phyloP scores from a whole-genome alignment of 2,797 vertebrate species.

The Pogoniulus pusillus region DNA sequence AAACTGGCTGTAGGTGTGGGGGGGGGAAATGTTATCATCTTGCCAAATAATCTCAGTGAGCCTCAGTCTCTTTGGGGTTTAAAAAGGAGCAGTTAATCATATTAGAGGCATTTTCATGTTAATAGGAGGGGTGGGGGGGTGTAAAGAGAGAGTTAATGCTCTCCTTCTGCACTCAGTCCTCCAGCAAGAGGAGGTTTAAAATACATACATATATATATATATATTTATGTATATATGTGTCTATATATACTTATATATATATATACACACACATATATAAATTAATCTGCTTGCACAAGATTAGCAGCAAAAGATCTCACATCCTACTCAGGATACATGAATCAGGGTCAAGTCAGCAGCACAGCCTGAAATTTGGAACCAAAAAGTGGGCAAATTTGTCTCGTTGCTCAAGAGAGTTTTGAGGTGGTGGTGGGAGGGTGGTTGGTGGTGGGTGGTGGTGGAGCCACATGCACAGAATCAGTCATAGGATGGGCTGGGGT shows the following conservation, averaged over 20 bases:
- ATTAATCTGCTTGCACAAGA: conserved; percentile 32
- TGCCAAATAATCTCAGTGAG: conserved; percentile 53
- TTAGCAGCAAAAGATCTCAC: conserved; percentile 47
- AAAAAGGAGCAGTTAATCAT: conserved; percentile 34
- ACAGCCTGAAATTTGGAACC: conserved; percentile 58
- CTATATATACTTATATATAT: not conserved
- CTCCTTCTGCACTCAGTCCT: not conserved
- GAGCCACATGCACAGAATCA: no score
- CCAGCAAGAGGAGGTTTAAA: not conserved
- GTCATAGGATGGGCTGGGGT: no score
- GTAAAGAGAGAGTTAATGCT: conserved; percentile 32
- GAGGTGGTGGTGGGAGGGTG: no score
- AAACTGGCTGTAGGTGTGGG: conserved; percentile 14
- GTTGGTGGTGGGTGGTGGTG: no score
- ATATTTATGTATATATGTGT: not conserved
- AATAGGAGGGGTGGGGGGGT: not conserved
- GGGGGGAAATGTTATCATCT: conserved; percentile 25
- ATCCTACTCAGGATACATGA: conserved; percentile 42
- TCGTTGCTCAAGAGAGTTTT: conserved; percentile 19
- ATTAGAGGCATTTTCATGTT: conserved; percentile 65
- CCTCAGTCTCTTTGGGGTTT: conserved; percentile 19
- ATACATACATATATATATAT: not conserved
- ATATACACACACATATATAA: not conserved
- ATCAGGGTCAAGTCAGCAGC: conserved; percentile 46
- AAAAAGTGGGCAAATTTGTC: conserved; percentile 56